These are phyloP conservation scores for Ischnura elegans DNA, from an alignment of 2,888 invertebrate species.

Conservation along the genomic window DNA sequence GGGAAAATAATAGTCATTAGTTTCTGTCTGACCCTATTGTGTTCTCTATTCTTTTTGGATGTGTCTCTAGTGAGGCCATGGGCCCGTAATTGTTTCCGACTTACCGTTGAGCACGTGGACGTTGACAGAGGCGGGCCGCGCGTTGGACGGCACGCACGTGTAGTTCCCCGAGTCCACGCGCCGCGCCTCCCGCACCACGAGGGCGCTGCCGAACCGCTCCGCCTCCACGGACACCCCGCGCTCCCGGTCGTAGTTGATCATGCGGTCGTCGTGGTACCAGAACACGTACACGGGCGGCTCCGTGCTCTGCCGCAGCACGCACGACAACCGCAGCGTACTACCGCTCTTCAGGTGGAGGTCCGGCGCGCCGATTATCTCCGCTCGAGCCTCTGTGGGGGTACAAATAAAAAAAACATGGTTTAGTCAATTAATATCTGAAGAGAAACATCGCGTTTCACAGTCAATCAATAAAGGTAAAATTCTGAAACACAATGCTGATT, in stretches of 20 bases:
- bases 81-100: not conserved
- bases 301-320: slow-evolving; percentile 84
- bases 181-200: slow-evolving; percentile 75
- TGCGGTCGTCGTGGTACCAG: slow-evolving; percentile 91
- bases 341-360: slow-evolving; percentile 87
- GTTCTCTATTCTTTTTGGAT: no score
- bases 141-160: slow-evolving; percentile 91
- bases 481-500: no score
- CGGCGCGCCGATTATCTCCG: slow-evolving; percentile 85
- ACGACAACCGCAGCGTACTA: slow-evolving; percentile 85
- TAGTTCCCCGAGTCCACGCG: slow-evolving; percentile 77
- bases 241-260: slow-evolving; percentile 90
- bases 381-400: slow-evolving; percentile 82
- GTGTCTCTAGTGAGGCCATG: no score
- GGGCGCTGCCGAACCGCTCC: slow-evolving; percentile 71
- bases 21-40: no score
- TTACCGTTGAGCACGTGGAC: slow-evolving; percentile 94
- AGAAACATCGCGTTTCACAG: no score
- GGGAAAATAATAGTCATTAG: no score
- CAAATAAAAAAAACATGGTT: no score
- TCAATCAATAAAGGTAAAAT: no score
- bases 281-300: slow-evolving; percentile 87
- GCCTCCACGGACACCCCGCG: slow-evolving; percentile 77
- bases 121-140: slow-evolving; percentile 91
- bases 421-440: no score